These are phyloP conservation scores for Drosophila navojoa DNA, from an alignment of 1,140 invertebrate species.

Conservation along the genomic window DNA sequence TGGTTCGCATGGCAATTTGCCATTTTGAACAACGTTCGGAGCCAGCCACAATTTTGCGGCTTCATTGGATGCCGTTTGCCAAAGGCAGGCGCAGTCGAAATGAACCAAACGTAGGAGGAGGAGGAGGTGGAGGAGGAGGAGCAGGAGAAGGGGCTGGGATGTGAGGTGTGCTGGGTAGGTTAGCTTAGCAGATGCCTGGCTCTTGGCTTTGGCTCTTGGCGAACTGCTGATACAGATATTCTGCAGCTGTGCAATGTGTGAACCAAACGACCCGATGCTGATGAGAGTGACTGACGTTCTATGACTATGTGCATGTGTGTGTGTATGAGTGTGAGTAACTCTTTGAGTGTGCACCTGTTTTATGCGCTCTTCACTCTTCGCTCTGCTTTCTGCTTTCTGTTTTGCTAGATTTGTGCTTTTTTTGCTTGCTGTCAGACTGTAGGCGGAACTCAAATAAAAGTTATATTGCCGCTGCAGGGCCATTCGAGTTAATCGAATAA, in stretches of 20 bases:
- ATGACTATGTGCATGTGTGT: constrained; percentile 5
- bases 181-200: constrained; percentile 20
- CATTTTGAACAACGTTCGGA: constrained; percentile 74
- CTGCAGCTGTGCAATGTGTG: constrained; percentile 29
- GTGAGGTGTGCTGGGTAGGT: not conserved
- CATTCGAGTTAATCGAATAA: constrained; percentile 80
- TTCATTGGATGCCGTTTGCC: constrained; percentile 72
- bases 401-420: constrained; percentile 26
- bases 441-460: constrained; percentile 78
- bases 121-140: not conserved
- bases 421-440: constrained; percentile 46
- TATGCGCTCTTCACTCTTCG: constrained; percentile 14
- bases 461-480: constrained; percentile 78
- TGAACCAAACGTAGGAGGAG: not conserved
- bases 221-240: not conserved
- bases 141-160: not conserved
- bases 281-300: constrained; percentile 24
- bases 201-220: too few relatives aligned
- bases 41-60: constrained; percentile 73
- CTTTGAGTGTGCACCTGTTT: constrained; percentile 14
- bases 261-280: constrained; percentile 16
- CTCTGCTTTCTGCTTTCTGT: not conserved
- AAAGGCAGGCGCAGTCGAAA: constrained; percentile 54
- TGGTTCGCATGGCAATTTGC: constrained; percentile 78
- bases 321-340: constrained; percentile 12